Evolutionary conservation across 2,113 vertebrate species (phyloP).

Genomic region (Turdus rufiventris): DNA sequence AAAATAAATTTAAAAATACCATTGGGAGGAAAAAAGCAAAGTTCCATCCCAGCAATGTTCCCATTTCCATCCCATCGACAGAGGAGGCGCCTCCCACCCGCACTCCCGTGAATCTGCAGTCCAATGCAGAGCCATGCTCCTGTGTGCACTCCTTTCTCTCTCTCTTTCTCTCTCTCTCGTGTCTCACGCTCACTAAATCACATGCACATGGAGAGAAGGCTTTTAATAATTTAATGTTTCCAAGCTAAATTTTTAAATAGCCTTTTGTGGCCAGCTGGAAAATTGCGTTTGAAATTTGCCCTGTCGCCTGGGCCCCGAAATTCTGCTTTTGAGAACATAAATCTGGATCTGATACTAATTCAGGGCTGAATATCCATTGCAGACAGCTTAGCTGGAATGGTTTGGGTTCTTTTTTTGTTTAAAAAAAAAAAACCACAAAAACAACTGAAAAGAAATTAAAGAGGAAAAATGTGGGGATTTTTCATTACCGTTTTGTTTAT

Average conservation of each 20-base stretch:
- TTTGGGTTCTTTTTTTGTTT: not conserved
- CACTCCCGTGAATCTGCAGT: not conserved
- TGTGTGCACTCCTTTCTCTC: slow-evolving; percentile 55
- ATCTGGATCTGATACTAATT: not conserved
- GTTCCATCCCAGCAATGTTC: slow-evolving; percentile 34
- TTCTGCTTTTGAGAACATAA: not conserved
- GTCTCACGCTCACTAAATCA: slow-evolving; percentile 62
- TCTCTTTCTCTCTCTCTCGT: slow-evolving; percentile 56
- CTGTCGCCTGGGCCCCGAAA: not conserved
- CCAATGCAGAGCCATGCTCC: slow-evolving; percentile 27
- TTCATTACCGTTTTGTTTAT: not conserved
- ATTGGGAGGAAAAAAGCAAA: slow-evolving; percentile 10
- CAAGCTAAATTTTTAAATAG: slow-evolving; percentile 45
- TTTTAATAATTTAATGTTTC: slow-evolving; percentile 53
- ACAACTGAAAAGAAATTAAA: not conserved
- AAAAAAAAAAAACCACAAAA: not conserved
- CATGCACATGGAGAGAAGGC: slow-evolving; percentile 65
- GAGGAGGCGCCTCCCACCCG: slow-evolving; percentile 43
- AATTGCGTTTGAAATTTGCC: slow-evolving; percentile 28
- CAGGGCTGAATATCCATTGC: not conserved
- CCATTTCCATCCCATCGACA: slow-evolving; percentile 48
- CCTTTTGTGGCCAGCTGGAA: slow-evolving; percentile 61
- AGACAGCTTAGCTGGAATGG: slow-evolving; percentile 12
- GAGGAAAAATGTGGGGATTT: not conserved
- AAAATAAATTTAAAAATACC: not conserved